phyloP scores from a whole-genome alignment of 2,113 vertebrate species.

The Artemisiospiza belli region DNA sequence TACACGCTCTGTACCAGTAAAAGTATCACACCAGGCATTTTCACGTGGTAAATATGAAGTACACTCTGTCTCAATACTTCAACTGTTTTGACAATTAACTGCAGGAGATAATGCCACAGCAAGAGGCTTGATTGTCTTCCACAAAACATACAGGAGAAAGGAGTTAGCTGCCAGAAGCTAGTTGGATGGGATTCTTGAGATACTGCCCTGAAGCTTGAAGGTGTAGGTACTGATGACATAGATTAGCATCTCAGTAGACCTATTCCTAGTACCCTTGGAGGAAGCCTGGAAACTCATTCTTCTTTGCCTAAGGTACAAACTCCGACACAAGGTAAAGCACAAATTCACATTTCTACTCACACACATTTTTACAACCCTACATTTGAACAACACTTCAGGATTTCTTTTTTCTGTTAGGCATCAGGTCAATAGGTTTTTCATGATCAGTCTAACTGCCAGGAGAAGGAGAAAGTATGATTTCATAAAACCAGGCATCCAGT shows the following conservation, averaged over 20 bases:
- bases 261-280: neutral
- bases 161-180: neutral
- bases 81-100: neutral
- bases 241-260: neutral
- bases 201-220: neutral
- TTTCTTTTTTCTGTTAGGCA: conserved; percentile 42
- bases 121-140: neutral
- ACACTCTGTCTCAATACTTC: neutral
- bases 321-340: neutral
- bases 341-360: neutral
- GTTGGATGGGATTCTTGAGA: neutral
- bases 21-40: neutral
- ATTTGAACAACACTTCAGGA: conserved; percentile 6
- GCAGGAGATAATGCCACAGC: neutral
- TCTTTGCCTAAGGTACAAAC: neutral
- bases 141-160: neutral
- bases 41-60: neutral
- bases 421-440: conserved; percentile 42
- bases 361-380: neutral
- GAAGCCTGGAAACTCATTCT: neutral
- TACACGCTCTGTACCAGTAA: neutral
- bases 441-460: conserved; percentile 54
- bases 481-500: conserved; percentile 66
- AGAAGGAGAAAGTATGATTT: conserved; percentile 59
- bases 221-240: neutral